Conservation (phyloP, 1,140 invertebrate genomes). For the Theocolax elegans region DNA sequence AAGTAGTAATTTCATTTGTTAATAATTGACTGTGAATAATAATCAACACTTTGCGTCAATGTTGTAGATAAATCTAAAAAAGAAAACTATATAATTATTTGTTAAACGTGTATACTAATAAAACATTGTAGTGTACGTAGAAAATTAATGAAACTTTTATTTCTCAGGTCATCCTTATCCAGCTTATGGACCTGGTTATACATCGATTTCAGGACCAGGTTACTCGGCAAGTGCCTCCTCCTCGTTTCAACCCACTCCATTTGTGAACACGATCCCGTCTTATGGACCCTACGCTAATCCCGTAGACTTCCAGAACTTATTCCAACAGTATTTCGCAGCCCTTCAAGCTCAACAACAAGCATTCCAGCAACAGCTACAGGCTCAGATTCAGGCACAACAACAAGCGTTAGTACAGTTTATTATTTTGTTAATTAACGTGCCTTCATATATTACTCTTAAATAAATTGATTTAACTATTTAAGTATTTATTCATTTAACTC, state of each 20-base stretch:
- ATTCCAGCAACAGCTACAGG: constrained; percentile 46
- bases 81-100: too few species aligned
- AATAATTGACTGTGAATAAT: too few species aligned
- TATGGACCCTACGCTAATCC: not conserved
- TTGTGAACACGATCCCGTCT: not conserved
- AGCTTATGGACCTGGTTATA: not conserved
- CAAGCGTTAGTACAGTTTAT: constrained; percentile 49
- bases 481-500: too few species aligned
- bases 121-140: too few species aligned
- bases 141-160: too few species aligned
- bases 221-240: not conserved
- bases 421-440: not conserved
- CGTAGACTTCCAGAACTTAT: constrained; percentile 38
- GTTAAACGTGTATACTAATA: too few species aligned
- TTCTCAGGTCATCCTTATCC: not conserved
- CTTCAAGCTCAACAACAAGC: constrained; percentile 42
- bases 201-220: too few species aligned
- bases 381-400: constrained; percentile 47
- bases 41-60: too few species aligned
- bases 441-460: too few species aligned
- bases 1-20: too few species aligned
- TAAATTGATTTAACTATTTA: too few species aligned
- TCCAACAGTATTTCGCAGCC: constrained; percentile 43
- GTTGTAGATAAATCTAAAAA: too few species aligned
- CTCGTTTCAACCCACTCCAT: not conserved